Base-by-base conservation (phyloP, 2,797 vertebrate species). In the Emydoidea blandingii region DNA sequence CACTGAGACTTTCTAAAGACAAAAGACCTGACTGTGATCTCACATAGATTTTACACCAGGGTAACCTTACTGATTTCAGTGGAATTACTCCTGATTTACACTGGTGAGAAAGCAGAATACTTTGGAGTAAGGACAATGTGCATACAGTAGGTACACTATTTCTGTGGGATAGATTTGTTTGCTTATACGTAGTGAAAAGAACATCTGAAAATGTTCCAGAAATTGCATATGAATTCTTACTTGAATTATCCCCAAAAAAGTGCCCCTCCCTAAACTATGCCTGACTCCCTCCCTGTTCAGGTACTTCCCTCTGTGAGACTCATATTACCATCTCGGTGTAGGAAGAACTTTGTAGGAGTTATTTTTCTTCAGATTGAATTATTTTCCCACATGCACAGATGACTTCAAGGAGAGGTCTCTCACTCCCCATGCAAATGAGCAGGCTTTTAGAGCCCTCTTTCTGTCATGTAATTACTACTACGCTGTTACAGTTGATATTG, bases 1-100 rank as follows among this genome's bases (percentile, higher is more conserved):
- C 14, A 34, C 16, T 3, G 12, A 53, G 52, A 7, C 53, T 81
- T 91, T 86, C n/a, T 18, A 37, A 4, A 56, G 81, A 81, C 2
- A 37, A 12, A 12, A 12, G 0, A 0, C 89, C 8, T 21, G n/a
- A 65, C 9, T 11, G 25, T 56, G 16, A 8, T 62, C 21, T 4
- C 56, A 4, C 12, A 78, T 2, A 56, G 29, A 44, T 31, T 3
- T 23, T 34, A 41, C 34, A 49, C 21, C 0, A 79, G 37, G 41
- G 6, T 23, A 85, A 52, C 19, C 72, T 19, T 27, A 57, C 80
- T 8, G 8, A 49, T 41, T 90, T 85, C 41, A 76, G 23, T 47
- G 72, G 41, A 76, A 76, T 76, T 47, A 47, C 41, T 76, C 72
- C n/a, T 27, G 25, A 8, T 76, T 76, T 76, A 47, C 72, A 76